Base-by-base conservation (phyloP, 53 echinoderm and acorn worm species). In the Zoroaster sp. region DNA sequence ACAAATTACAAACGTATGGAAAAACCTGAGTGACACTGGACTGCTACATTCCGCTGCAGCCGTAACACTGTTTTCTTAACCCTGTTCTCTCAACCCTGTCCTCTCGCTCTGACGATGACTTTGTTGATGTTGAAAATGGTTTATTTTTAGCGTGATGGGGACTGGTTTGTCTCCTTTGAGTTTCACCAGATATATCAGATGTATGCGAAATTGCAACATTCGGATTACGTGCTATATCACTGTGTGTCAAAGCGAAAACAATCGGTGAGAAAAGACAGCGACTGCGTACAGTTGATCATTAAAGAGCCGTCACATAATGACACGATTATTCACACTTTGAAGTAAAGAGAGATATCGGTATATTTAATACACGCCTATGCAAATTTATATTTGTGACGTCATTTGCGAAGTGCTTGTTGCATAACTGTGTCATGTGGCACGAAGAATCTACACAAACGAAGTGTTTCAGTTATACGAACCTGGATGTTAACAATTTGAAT, bases 141-240 rank as follows among this genome's bases (percentile, higher is more conserved):
- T 35, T 83, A 83, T 83, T 83, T 83, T 83, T 83, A 70, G 66
- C 51, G 37, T n/a, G n/a, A n/a, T 14, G 49, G 14, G 37, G 34
- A 18, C 37, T 2, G 37, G 71, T 18, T 34, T 17, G 9, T 18
- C 71, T 76, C 76, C 21, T 15, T 46, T 23, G 34, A 14, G 31
- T 32, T 76, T 12, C 18, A 23, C 11, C 46, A 47, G 49, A 75
- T 32, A 4, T 70, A 2, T 35, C 13, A 18, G 53, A 15, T 21
- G 30, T 21, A 5, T 39, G 23, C 35, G 42, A 79, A 59, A 37
- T 20, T 59, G 79, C 40, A 59, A 79, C 79, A 79, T 79, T 35
- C 44, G 35, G 54, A 23, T 38, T n/a, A 23, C 35, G 30, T 33
- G 20, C 13, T 35, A 21, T 36, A 15, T 54, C 79, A 28, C 53